Conservation (phyloP, 1,140 invertebrate species). For the Euglossa dilemma region DNA sequence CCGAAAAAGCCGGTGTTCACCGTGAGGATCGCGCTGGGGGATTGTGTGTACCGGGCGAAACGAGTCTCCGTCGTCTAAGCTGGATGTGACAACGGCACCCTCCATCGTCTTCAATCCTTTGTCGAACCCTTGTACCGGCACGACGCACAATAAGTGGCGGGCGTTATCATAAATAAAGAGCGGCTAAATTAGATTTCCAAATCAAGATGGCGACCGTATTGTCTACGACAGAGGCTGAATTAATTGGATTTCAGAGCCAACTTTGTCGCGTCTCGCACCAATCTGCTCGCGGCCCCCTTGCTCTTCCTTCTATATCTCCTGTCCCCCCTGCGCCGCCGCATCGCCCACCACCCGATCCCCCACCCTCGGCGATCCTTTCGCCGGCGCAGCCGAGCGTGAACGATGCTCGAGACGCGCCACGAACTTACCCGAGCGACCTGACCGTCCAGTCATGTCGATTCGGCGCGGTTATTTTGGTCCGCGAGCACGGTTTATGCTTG, state of each 20-base stretch:
- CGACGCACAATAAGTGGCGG: conserved; percentile 71
- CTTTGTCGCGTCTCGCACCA: conserved; percentile 69
- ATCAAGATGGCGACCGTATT: conserved; percentile 77
- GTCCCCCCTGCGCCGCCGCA: not conserved
- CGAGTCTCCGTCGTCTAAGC: conserved; percentile 45
- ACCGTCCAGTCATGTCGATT: not conserved
- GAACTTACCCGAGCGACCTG: not conserved
- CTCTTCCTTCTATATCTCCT: conserved; percentile 18
- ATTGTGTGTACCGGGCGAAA: not conserved
- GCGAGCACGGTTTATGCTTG: conserved; percentile 53
- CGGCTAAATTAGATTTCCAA: conserved; percentile 79
- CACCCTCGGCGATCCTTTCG: conserved; percentile 22
- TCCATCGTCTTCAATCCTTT: conserved; percentile 73
- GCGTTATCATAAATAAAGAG: conserved; percentile 79
- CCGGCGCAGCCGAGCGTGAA: conserved; percentile 22
- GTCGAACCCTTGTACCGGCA: conserved; percentile 67
- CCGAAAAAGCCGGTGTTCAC: not conserved
- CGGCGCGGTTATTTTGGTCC: conserved; percentile 22
- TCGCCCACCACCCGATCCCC: not conserved
- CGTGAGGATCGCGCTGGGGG: not conserved
- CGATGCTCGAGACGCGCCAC: conserved; percentile 13
- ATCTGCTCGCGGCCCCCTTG: conserved; percentile 28
- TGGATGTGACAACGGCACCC: conserved; percentile 67
- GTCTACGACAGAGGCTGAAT: conserved; percentile 75
- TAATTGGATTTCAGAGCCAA: conserved; percentile 78